Evolutionary conservation across 2,888 invertebrate species (phyloP), one percentile per base, ranked within the genome.

Genomic region (Lysandra coridon): DNA sequence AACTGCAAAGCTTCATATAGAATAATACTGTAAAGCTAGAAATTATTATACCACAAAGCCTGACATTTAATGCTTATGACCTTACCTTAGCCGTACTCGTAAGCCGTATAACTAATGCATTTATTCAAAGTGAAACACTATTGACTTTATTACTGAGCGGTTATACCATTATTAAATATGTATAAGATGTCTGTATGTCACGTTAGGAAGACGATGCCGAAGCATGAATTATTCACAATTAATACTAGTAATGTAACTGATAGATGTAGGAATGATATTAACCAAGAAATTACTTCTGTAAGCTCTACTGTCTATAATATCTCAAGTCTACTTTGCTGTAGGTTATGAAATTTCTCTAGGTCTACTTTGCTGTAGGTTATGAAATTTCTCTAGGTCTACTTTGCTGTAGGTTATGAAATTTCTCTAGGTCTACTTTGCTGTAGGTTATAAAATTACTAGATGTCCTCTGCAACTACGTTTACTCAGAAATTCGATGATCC

Each of bases 141-240:
- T 90, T 89, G 88, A 89, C 85, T 86, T 85, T 87, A 88, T 88
- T 86, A 87, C 82, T 80, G 81, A 83, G 80, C 82, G 83, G 84
- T 76, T 83, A 84, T 84, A 85, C 85, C 85, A 85, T 87, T 87
- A 87, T 89, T 87, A 90, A 90, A 90, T 89, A 90, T 90, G 86
- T 86, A 85, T 88, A 85, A 86, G 87, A 83, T 83, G 80, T 84
- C 83, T 83, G 82, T 82, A 84, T 86, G 85, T 86, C 85, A 84
- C 85, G 82, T 81, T 83, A 83, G 85, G 87, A 86, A 85, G 85
- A 87, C 84, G 83, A 85, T 86, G 84, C 80, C 83, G 80, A 81
- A 81, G 83, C 85, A 87, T 89, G 87, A 87, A 88, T 88, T 88
- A 89, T 89, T 88, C 85, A 87, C 76, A 76, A 76, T 76, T 76